Evolutionary conservation across 2,113 vertebrate species (phyloP), one percentile per base, ranked within the genome.

Genomic region (Cyprinodon tularosa): DNA sequence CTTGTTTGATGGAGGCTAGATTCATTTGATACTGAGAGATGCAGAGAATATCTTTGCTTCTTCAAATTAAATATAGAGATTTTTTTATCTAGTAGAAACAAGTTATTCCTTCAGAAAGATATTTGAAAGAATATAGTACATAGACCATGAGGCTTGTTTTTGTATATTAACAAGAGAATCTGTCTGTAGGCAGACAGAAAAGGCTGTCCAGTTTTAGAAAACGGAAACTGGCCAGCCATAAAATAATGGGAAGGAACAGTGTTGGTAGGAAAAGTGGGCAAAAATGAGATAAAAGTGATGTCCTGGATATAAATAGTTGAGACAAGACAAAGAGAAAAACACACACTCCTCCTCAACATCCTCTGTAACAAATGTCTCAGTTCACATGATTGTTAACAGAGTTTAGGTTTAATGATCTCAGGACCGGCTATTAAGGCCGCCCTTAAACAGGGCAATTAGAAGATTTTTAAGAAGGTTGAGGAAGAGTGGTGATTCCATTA

Each of bases 401-500:
- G 79, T 76, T 61, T 83, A 82, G 53, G 83, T 86, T 88, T 92
- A 91, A 91, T 85, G 74, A 90, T 86, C 83, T 81, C 65, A 79
- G 78, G 77, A 81, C 71, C 20, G 47, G 73, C 75, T 65, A 82
- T 81, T 84, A 85, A 91, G 81, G 82, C 81, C 60, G 79, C 63
- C 72, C 68, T 92, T 88, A 87, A 93, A 94, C 89, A 86, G 66
- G 47, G 68, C 68, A 71, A 88, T 90, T 89, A 89, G 71, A 75
- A 39, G 82, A 50, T 77, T 86, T 67, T 90, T 86, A 82, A 88
- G 73, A 84, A 9, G 50, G 50, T 57, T 84, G 80, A 80, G 74
- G 65, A 73, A 89, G 84, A 84, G 84, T 66, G 39, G 71, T 57
- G 76, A 74, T 73, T 93, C 72, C 88, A 93, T 93, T 93, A 93